A percentile compares a stretch with the other conserved stretches of the same genome.
Conservation (phyloP, 53 echinoderm and acorn worm species). For the Luidia sarsii region DNA sequence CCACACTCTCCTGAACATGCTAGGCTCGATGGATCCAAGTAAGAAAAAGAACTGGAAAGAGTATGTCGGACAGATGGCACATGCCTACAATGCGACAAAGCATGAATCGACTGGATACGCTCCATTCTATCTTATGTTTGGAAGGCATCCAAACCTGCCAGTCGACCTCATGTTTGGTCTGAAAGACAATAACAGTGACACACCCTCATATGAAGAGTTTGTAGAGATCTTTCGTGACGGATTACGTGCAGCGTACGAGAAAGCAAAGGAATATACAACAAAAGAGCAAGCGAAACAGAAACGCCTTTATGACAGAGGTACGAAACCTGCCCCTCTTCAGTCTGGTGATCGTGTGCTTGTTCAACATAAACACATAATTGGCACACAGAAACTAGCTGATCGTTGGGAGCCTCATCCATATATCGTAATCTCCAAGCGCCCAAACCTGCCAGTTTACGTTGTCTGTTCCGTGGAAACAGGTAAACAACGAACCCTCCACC, state of each 20-base stretch:
- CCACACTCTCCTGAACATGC: too few relatives aligned
- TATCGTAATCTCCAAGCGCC: constrained; percentile 14
- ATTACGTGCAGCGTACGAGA: not conserved
- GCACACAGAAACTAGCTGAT: constrained; percentile 18
- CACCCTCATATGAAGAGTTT: not conserved
- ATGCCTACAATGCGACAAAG: constrained; percentile 63
- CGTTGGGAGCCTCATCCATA: constrained; percentile 19
- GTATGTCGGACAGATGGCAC: constrained; percentile 56
- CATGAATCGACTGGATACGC: constrained; percentile 63
- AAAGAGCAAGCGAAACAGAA: constrained; percentile 7
- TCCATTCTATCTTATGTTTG: too few relatives aligned
- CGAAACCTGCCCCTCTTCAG: not conserved
- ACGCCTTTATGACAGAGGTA: not conserved
- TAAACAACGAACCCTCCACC: constrained; percentile 6
- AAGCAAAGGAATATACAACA: not conserved
- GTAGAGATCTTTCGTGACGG: not conserved
- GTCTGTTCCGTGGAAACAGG: not conserved
- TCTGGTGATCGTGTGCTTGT: constrained; percentile 28
- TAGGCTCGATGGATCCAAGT: constrained; percentile 38
- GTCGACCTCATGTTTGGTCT: too few relatives aligned
- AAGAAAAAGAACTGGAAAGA: constrained; percentile 61
- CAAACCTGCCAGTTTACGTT: constrained; percentile 2
- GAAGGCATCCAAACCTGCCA: too few relatives aligned
- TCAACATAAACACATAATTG: not conserved
- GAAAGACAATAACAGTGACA: not conserved